phyloP scores from a whole-genome alignment of 2,888 invertebrate genomes.

The Hydraecia micacea region DNA sequence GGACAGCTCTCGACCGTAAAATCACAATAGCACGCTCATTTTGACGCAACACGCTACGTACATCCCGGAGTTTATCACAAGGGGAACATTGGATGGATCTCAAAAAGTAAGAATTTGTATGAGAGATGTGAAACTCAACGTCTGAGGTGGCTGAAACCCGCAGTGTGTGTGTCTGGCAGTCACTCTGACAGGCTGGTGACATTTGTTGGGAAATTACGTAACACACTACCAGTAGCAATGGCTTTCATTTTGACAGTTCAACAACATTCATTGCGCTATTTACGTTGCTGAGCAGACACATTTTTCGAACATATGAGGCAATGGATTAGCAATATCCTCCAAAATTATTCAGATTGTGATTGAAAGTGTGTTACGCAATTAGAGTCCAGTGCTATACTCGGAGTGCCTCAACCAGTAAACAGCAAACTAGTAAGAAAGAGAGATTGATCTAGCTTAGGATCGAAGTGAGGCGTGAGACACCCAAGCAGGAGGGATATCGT shows the following conservation, averaged over 20 bases:
- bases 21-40: constrained; percentile 72
- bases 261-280: no score
- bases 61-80: constrained; percentile 41
- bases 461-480: neutral
- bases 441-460: neutral
- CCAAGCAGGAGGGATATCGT: neutral
- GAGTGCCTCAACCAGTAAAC: neutral
- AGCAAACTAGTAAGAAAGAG: neutral
- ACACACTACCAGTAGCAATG: no score
- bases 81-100: constrained; percentile 42
- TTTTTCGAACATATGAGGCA: no score
- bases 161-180: neutral
- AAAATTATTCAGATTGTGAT: no score
- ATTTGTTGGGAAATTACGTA: neutral
- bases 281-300: no score
- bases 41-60: constrained; percentile 57
- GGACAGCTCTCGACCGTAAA: constrained; percentile 69
- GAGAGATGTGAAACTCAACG: neutral
- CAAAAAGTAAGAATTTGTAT: constrained; percentile 10
- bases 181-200: neutral
- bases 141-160: neutral
- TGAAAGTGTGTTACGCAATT: no score
- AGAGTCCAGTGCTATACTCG: neutral
- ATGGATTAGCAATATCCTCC: no score
- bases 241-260: no score